These are phyloP conservation scores for Zygothrica quintamaculata DNA, from an alignment of 2,888 invertebrate genomes.

Conservation along the genomic window DNA sequence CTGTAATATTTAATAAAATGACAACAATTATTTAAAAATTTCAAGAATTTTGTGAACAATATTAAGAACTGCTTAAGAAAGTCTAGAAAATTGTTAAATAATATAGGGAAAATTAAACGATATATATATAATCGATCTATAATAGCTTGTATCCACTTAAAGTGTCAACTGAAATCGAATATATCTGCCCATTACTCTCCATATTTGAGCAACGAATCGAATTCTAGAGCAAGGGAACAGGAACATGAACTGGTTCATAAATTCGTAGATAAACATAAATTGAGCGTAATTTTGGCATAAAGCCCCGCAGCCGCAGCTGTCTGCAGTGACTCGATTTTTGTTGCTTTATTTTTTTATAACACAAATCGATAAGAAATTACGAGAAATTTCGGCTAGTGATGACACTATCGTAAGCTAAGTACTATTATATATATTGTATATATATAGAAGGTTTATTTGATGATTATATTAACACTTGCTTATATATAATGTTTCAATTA, in stretches of 20 bases:
- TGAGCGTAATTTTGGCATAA: constrained; percentile 70
- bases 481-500: too few relatives aligned
- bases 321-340: constrained; percentile 22
- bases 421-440: too few relatives aligned
- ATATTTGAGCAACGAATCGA: constrained; percentile 14
- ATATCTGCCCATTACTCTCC: too few relatives aligned
- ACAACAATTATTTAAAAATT: too few relatives aligned
- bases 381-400: too few relatives aligned
- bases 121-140: not conserved
- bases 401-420: too few relatives aligned
- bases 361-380: constrained; percentile 73
- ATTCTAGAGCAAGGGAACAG: constrained; percentile 3
- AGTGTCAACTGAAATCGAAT: not conserved
- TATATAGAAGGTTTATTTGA: too few relatives aligned
- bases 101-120: too few relatives aligned
- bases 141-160: constrained; percentile 7
- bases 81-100: too few relatives aligned
- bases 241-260: constrained; percentile 51
- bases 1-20: not conserved
- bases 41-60: too few relatives aligned
- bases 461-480: too few relatives aligned
- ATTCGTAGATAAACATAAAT: constrained; percentile 79
- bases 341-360: constrained; percentile 38
- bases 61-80: too few relatives aligned
- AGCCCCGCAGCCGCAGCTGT: constrained; percentile 61